These are phyloP conservation scores for Dryomyza anilis DNA, from an alignment of 2,888 invertebrate genomes.

Conservation along the genomic window DNA sequence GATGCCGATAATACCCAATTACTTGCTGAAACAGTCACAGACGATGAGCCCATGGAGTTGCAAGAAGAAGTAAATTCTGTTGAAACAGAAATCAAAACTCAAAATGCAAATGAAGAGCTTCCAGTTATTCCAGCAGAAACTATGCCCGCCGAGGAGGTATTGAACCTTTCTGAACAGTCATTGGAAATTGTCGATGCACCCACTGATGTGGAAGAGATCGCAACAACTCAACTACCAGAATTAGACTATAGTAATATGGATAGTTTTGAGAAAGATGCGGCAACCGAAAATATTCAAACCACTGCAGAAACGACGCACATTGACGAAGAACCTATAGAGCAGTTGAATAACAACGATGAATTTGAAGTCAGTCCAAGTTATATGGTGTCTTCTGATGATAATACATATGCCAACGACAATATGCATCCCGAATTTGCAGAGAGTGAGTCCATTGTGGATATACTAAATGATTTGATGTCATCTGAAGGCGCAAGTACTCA, in stretches of 20 bases:
- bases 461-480: slow-evolving; percentile 52
- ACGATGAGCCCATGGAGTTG: not conserved
- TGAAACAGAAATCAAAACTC: too few species aligned
- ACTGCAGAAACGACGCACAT: too few species aligned
- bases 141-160: not conserved
- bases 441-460: slow-evolving; percentile 54
- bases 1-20: too few species aligned
- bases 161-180: slow-evolving; percentile 7
- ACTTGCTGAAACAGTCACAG: too few species aligned
- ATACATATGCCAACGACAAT: slow-evolving; percentile 31
- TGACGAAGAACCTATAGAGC: not conserved
- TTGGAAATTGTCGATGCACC: not conserved
- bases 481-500: slow-evolving; percentile 48
- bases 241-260: slow-evolving; percentile 39
- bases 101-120: too few species aligned
- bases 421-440: slow-evolving; percentile 44
- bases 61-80: not conserved
- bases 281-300: too few species aligned
- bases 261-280: slow-evolving; percentile 29
- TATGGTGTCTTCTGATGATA: slow-evolving; percentile 16
- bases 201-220: not conserved
- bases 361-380: slow-evolving; percentile 12
- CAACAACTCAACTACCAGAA: slow-evolving; percentile 19
- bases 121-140: not conserved
- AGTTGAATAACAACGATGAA: not conserved